Base-by-base conservation (phyloP, 2,888 invertebrate genomes). In the Chromoteleia sp. region DNA sequence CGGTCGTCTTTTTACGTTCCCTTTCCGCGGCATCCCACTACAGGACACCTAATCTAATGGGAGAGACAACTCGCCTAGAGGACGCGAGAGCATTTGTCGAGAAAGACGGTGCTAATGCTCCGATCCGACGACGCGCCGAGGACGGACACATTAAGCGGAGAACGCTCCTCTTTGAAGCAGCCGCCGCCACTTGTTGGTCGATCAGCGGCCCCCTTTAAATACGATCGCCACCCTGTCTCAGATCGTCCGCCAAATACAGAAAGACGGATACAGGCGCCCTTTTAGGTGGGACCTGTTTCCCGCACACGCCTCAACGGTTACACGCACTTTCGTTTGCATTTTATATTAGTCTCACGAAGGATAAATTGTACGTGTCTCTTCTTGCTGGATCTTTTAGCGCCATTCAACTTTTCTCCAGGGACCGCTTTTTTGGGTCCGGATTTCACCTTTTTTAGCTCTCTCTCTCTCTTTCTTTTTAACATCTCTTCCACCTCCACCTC, bases 151-250 rank as follows among this genome's bases (percentile, higher is more conserved):
- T 45, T 78, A 77, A 83, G 81, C 77, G 68, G 75, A 67, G 80
- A 77, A 83, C 83, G 85, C 80, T 77, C 78, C 77, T 87, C 88
- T 89, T 89, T 88, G 88, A 88, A 87, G 86, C 83, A 84, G 87
- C 90, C 90, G 90, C 87, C 89, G 85, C 88, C 88, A 88, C 89
- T 89, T 89, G 89, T 89, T 89, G 88, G 86, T 87, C 88, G 89
- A 89, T 89, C 88, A 87, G 86, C 87, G 88, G 88, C 86, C 85
- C 87, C 86, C 88, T 88, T 89, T 89, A 89, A 90, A 90, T 89
- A 88, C 89, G 89, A 89, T 89, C 88, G 86, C 87, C 86, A 84
- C 84, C 83, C 82, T 83, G 82, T 81, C 82, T 81, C 83, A 67
- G 84, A 80, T 73, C 82, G 71, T 77, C 83, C 82, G 81, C 81